phyloP scores from a whole-genome alignment of 2,113 vertebrate species.

The Mus musculus region GRCm39 chr4:93437501-93438000 shows the following conservation, averaged over 20 bases:
- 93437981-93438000: neutral
- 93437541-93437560: conserved; percentile 63
- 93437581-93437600: conserved; percentile 32
- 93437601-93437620: neutral
- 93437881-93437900: neutral
- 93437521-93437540: conserved; percentile 39
- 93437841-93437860: neutral
- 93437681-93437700: neutral
- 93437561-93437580: conserved; percentile 35
- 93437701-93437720: conserved; percentile 25
- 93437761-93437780: neutral
- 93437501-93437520: conserved; percentile 57
- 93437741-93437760: conserved; percentile 18
- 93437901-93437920: neutral
- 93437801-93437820: neutral
- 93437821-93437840: neutral
- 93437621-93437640: neutral
- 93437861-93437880: neutral
- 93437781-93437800: neutral
- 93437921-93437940: neutral
- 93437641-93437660: conserved; percentile 11
- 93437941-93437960: neutral
- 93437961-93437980: neutral
- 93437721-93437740: neutral
- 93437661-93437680: conserved; percentile 28